A percentile compares a stretch with the other conserved stretches of the same genome.
These are phyloP conservation scores for Lepidurus couesii DNA, from an alignment of 1,140 invertebrate genomes.

Conservation along the genomic window DNA sequence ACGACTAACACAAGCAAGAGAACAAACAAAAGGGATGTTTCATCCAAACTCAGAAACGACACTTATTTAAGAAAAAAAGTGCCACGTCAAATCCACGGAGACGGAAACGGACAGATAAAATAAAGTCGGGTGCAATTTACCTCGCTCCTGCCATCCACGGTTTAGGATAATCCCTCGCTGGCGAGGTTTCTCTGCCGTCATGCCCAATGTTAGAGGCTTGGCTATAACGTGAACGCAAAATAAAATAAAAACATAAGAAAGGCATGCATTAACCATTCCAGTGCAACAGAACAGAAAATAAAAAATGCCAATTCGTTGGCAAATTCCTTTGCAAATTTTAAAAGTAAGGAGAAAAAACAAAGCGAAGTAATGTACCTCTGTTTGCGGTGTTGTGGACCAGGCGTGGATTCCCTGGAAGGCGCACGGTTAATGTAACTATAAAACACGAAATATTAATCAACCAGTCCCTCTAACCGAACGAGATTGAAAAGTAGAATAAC, in stretches of 20 bases:
- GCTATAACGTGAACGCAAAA: constrained; percentile 31
- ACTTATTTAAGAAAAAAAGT: constrained; percentile 34
- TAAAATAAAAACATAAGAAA: constrained; percentile 27
- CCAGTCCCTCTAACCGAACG: background rate
- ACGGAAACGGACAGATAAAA: constrained; percentile 23
- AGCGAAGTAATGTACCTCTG: constrained; percentile 22
- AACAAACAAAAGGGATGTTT: constrained; percentile 28
- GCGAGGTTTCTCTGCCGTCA: constrained; percentile 40
- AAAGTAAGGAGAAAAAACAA: background rate
- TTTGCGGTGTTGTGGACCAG: constrained; percentile 34
- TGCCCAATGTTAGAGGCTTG: constrained; percentile 38
- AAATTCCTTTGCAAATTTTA: background rate
- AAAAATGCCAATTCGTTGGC: background rate
- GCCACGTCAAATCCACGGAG: constrained; percentile 24
- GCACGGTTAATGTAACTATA: constrained; percentile 15
- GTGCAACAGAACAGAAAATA: constrained; percentile 18
- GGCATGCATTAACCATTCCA: background rate
- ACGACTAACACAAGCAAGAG: constrained; percentile 59
- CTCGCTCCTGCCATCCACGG: constrained; percentile 40
- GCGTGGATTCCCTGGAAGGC: constrained; percentile 34
- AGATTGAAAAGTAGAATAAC: background rate
- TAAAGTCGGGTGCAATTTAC: constrained; percentile 29
- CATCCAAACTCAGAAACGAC: constrained; percentile 34
- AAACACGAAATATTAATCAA: background rate
- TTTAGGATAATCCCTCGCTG: constrained; percentile 41